These are phyloP conservation scores for Diplolepis rosae DNA, from an alignment of 2,888 invertebrate genomes.

Conservation along the genomic window DNA sequence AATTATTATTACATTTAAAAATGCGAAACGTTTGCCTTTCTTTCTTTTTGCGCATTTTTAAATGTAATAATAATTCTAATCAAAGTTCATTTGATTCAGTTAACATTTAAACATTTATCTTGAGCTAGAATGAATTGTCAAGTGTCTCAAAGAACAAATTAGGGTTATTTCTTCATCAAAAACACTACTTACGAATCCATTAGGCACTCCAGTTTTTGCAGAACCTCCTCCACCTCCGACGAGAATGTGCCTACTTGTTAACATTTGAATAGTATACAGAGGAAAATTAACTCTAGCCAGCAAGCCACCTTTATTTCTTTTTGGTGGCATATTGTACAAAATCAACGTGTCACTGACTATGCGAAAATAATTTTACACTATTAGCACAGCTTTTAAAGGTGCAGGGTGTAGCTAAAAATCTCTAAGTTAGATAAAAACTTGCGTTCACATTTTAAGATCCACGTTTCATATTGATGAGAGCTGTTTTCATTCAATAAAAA, in stretches of 20 bases:
- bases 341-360: conserved; percentile 1
- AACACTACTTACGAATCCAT: conserved; percentile 91
- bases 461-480: conserved; percentile 47
- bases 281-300: conserved; percentile 94
- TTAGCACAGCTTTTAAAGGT: background rate
- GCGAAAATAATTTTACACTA: background rate
- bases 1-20: too few species aligned
- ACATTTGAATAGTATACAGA: conserved; percentile 90
- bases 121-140: background rate
- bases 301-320: conserved; percentile 81
- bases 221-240: conserved; percentile 98
- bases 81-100: too few species aligned
- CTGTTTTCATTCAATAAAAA: background rate
- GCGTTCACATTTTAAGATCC: conserved; percentile 39
- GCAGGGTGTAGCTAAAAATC: background rate
- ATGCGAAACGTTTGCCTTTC: too few species aligned
- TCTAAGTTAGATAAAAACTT: background rate
- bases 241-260: conserved; percentile 93
- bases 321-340: conserved; percentile 38
- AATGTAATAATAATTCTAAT: too few species aligned
- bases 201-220: conserved; percentile 96
- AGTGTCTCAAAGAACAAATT: conserved; percentile 17
- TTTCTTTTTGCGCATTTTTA: too few species aligned
- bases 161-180: background rate
- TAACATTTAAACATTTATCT: too few species aligned